These are phyloP conservation scores for Cervus canadensis DNA, from an alignment of 2,113 vertebrate species.

Conservation along the genomic window DNA sequence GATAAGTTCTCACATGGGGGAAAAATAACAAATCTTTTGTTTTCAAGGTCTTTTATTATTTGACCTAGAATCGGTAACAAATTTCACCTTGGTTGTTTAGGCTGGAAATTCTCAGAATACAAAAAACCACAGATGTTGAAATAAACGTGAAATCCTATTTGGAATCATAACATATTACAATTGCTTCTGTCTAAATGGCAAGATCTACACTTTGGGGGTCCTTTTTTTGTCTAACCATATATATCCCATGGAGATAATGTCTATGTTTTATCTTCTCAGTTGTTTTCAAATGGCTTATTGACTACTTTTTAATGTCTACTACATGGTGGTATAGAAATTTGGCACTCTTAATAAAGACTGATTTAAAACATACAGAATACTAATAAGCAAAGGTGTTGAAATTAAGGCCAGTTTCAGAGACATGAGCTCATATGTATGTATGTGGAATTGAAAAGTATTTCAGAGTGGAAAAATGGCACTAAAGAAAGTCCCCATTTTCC, in stretches of 20 bases:
- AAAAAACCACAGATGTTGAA: constrained; percentile 48
- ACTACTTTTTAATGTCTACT: constrained; percentile 25
- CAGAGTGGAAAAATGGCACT: not conserved
- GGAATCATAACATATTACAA: not conserved
- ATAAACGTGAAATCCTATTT: constrained; percentile 43
- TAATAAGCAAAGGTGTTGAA: constrained; percentile 52
- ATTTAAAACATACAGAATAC: constrained; percentile 62
- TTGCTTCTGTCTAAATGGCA: not conserved
- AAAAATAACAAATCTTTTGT: constrained; percentile 43
- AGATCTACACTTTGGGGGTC: not conserved
- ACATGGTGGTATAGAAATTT: not conserved
- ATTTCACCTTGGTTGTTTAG: constrained; percentile 41
- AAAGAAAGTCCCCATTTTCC: not conserved
- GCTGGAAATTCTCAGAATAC: constrained; percentile 54
- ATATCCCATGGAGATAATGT: not conserved
- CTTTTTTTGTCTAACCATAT: not conserved
- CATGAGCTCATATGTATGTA: not conserved
- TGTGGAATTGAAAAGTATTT: not conserved
- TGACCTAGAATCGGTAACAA: constrained; percentile 54
- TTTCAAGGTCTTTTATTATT: constrained; percentile 52
- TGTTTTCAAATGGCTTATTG: constrained; percentile 43
- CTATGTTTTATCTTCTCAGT: constrained; percentile 37
- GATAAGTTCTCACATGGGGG: not conserved
- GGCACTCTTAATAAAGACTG: not conserved
- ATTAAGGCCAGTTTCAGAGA: not conserved